Percentiles rank a stretch among this genome's conserved stretches.
phyloP scores from a whole-genome alignment of 2,113 vertebrate species.

The Poecilia latipinna region DNA sequence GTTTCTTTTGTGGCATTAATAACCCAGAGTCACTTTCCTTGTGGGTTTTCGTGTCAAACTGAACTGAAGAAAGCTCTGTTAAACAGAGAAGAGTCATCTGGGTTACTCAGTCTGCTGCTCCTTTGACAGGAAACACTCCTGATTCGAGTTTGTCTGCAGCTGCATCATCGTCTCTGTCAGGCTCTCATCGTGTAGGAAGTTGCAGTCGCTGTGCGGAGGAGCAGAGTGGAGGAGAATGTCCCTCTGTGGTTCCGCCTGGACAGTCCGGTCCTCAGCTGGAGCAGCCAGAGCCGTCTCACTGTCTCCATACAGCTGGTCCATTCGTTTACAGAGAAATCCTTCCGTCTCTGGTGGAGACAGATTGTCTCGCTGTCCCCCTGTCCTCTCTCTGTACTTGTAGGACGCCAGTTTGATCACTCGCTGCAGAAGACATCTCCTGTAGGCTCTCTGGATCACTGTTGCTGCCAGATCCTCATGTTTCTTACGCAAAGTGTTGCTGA shows the following conservation, averaged over 20 bases:
- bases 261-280: neutral
- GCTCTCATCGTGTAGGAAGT: conserved; percentile 31
- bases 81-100: neutral
- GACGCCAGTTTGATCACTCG: conserved; percentile 85
- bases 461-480: conserved; percentile 94
- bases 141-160: neutral
- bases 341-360: conserved; percentile 74
- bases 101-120: neutral
- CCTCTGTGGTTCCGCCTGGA: conserved; percentile 59
- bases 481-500: conserved; percentile 91
- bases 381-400: conserved; percentile 82
- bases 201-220: conserved; percentile 37
- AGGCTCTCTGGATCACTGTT: conserved; percentile 89
- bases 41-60: neutral
- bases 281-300: neutral
- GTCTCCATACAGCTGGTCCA: conserved; percentile 79
- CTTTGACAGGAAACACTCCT: conserved; percentile 2
- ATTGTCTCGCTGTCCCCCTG: fast-evolving
- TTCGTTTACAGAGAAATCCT: conserved; percentile 80
- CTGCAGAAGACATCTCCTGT: conserved; percentile 85
- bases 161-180: conserved; percentile 87
- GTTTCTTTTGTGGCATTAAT: neutral
- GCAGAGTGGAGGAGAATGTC: conserved; percentile 69
- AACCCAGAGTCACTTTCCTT: neutral
- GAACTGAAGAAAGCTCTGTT: neutral